A percentile compares a stretch with the other conserved stretches of the same genome.
Evolutionary conservation across 37 sponge, comb jelly and placozoan species (phyloP).

Genomic region (Aphrocallistes beatrix): DNA sequence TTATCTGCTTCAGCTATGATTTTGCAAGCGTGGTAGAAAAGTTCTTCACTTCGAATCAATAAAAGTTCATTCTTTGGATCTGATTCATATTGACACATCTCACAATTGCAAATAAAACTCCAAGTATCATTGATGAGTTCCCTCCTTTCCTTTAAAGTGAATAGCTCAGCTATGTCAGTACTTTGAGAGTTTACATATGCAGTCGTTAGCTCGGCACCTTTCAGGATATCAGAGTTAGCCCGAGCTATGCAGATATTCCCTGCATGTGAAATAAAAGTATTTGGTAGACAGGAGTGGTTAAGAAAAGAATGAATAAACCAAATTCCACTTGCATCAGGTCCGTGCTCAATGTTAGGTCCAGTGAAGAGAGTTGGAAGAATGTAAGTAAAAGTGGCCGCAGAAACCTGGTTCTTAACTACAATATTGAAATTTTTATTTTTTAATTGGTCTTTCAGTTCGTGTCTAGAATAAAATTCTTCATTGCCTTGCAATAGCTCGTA

Average conservation of each 20-base stretch:
- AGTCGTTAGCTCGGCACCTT: background rate
- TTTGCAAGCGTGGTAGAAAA: background rate
- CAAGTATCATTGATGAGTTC: background rate
- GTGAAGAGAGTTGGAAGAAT: background rate
- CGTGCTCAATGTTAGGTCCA: background rate
- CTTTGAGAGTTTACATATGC: background rate
- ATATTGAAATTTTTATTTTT: background rate
- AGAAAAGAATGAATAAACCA: background rate
- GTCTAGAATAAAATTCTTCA: background rate
- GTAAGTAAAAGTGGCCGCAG: background rate
- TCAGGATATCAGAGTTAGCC: background rate
- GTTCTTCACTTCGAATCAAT: background rate
- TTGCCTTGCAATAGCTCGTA: background rate
- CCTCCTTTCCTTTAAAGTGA: background rate
- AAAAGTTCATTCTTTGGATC: background rate
- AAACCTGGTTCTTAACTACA: background rate
- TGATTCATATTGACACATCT: slow-evolving; percentile 1
- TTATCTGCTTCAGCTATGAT: background rate
- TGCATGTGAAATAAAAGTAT: background rate
- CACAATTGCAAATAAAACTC: background rate
- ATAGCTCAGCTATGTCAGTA: background rate
- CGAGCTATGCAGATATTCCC: background rate
- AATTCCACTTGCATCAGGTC: background rate
- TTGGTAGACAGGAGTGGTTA: slow-evolving; percentile 5
- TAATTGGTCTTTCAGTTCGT: background rate